phyloP scores from a whole-genome alignment of 2,113 vertebrate species.

The Lampris megalopsis region DNA sequence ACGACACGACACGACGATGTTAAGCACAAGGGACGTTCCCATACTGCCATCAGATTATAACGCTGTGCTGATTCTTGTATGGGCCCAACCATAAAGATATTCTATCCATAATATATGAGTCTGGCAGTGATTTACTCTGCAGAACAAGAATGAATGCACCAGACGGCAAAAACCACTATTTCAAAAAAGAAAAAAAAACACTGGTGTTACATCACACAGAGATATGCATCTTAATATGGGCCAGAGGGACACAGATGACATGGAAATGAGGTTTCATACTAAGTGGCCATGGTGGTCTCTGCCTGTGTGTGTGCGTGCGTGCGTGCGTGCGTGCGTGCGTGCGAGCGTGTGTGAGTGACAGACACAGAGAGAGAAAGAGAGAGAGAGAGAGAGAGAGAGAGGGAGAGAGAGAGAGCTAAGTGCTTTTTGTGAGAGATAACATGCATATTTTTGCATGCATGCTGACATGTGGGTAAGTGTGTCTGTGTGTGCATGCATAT shows the following conservation, averaged over 20 bases:
- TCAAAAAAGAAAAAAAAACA: not conserved
- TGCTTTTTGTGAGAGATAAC: not conserved
- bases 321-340: not conserved
- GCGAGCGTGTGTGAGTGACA: no score
- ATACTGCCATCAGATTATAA: no score
- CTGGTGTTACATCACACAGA: slow-evolving; percentile 7
- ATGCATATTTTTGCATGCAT: not conserved
- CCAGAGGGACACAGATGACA: not conserved
- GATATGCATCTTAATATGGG: not conserved
- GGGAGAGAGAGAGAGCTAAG: not conserved
- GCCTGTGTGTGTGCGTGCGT: not conserved
- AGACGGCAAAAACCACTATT: not conserved
- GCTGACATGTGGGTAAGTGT: not conserved
- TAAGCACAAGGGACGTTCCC: no score
- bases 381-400: not conserved
- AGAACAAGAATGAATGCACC: not conserved
- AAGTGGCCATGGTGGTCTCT: not conserved
- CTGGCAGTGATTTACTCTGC: not conserved
- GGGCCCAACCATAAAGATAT: no score
- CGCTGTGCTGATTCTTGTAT: no score
- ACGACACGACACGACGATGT: no score
- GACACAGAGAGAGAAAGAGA: not conserved
- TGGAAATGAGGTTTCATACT: not conserved
- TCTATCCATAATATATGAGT: not conserved
- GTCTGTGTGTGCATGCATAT: not conserved